These are phyloP conservation scores for Eupristina koningsbergeri DNA, from an alignment of 1,140 invertebrate genomes.

Conservation along the genomic window DNA sequence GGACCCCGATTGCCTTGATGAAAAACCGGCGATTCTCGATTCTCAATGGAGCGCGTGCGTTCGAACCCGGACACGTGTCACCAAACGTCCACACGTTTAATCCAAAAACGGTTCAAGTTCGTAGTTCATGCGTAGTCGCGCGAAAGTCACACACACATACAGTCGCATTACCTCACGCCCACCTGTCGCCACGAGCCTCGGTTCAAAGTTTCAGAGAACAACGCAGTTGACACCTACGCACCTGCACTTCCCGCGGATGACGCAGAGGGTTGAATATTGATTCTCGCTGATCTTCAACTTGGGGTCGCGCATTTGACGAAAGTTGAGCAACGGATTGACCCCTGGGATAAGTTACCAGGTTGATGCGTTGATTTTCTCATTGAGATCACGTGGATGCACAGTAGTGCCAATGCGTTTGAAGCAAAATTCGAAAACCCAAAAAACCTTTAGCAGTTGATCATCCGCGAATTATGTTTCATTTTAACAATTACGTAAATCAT, in stretches of 20 bases:
- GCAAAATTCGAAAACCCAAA: background rate
- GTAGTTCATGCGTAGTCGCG: background rate
- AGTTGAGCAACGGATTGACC: no score
- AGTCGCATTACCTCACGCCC: no score
- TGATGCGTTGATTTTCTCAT: no score
- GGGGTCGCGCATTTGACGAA: no score
- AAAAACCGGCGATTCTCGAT: background rate
- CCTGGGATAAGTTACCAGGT: no score
- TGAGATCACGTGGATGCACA: no score
- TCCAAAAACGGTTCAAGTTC: constrained; percentile 16
- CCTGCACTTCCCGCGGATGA: background rate
- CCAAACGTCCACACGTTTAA: background rate
- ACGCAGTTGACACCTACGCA: background rate
- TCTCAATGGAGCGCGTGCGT: background rate
- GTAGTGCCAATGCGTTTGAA: background rate
- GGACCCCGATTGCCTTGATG: background rate
- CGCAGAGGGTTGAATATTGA: no score
- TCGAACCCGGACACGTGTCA: background rate
- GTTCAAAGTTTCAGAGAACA: background rate
- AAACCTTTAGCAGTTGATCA: background rate
- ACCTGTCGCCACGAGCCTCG: background rate
- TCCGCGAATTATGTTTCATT: background rate
- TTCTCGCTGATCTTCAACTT: no score
- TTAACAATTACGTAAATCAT: background rate
- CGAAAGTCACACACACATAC: background rate